phyloP scores from a whole-genome alignment of 2,888 invertebrate genomes.

The Cheilosia vulpina region DNA sequence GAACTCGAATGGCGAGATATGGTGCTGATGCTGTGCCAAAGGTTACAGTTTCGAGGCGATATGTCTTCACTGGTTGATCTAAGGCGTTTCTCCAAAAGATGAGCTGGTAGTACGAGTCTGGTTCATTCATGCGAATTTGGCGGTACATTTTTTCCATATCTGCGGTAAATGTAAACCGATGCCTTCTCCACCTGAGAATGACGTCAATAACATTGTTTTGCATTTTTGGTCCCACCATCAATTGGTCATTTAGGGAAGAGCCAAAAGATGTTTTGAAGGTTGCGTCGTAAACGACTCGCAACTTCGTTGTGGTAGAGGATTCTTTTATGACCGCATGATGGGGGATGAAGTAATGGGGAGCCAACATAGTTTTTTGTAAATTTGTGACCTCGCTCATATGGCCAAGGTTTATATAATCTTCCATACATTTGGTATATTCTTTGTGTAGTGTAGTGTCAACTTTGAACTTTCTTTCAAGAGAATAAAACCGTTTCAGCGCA shows the following conservation, averaged over 20 bases:
- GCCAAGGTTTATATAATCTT: conserved; percentile 1
- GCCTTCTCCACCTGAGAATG: conserved; percentile 1
- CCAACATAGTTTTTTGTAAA: not conserved
- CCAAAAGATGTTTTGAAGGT: conserved; percentile 1
- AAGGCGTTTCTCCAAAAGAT: not conserved
- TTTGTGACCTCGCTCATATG: no score
- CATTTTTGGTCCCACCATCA: conserved; percentile 13
- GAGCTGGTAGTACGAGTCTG: conserved; percentile 4
- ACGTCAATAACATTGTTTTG: conserved; percentile 9
- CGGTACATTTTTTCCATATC: conserved; percentile 22
- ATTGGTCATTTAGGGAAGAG: no score
- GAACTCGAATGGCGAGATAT: no score
- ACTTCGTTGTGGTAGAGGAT: conserved; percentile 14
- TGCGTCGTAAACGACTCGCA: conserved; percentile 8
- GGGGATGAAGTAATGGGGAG: not conserved
- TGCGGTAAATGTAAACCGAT: not conserved
- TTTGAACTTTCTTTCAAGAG: not conserved
- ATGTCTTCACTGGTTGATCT: conserved; percentile 1
- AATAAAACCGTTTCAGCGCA: not conserved
- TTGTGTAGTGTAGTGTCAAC: not conserved
- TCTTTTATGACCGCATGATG: conserved; percentile 5
- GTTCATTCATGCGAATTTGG: conserved; percentile 2
- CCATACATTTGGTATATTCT: conserved; percentile 12
- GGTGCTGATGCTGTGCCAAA: conserved; percentile 19
- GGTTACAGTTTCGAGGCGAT: conserved; percentile 1